Conservation (phyloP, 2,797 vertebrate genomes). For the Myiothlypis coronata region DNA sequence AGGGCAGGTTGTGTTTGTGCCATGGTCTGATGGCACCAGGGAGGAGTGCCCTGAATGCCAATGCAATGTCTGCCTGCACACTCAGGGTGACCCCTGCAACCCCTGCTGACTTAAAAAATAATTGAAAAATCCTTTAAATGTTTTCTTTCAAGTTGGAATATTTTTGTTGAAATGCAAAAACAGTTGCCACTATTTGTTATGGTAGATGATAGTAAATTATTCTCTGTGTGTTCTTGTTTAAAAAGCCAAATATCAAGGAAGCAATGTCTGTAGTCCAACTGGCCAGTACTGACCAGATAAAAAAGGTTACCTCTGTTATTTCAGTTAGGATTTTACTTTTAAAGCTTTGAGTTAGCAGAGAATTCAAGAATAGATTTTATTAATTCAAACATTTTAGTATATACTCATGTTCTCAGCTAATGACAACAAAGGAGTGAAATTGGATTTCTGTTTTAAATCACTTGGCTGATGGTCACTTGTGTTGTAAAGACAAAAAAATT, state of each 20-base stretch:
- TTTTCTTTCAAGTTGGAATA: neutral
- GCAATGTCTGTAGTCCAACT: neutral
- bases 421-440: neutral
- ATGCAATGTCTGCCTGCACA: accelerated
- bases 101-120: neutral
- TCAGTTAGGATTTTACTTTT: neutral
- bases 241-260: neutral
- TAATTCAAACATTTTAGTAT: neutral
- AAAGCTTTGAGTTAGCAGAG: neutral
- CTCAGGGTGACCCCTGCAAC: neutral
- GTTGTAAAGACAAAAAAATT: neutral
- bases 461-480: neutral
- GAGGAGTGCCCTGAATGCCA: neutral
- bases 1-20: neutral
- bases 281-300: neutral
- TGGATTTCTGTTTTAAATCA: neutral
- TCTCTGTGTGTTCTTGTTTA: neutral
- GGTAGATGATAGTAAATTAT: neutral
- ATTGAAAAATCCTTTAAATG: neutral
- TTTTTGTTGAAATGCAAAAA: neutral
- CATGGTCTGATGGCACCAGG: neutral
- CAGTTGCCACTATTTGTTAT: neutral
- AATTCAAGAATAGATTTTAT: neutral
- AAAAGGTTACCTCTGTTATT: neutral
- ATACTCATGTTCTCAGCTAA: neutral